Base-by-base conservation (phyloP, 2,888 invertebrate genomes). In the Gari tellinella region DNA sequence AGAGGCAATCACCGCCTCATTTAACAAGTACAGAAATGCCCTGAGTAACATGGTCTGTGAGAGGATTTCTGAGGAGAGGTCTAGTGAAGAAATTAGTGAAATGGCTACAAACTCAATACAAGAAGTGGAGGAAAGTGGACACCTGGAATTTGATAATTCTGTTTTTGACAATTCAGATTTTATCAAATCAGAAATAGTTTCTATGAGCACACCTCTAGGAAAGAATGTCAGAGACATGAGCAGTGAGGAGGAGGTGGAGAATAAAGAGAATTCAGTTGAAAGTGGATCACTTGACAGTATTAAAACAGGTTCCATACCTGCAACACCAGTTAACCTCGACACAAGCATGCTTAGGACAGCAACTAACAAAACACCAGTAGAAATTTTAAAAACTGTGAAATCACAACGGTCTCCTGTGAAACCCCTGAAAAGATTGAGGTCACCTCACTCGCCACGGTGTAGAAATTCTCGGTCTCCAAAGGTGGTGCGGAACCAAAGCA, bases 401-500 rank as follows among this genome's bases (percentile, higher is more conserved):
- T 72, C 77, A 21, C 76, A 80, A 8, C 73, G 85, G 26, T 86
- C 86, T 10, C 88, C 89, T 1, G 65, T 85, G 8, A 89, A 89
- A 60, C 85, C 87, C 10, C 81, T 88, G 19, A 90, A 89, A 63
- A 78, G 89, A 55, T 82, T 89, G 17, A 74, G 75, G n/a, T 86
- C 88, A 10, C 80, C 78, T 15, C 69, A 70, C 25, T 78, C 78
- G 3, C 78, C 78, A 37, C 40, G 73, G 53, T 51, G 60, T 51
- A 61, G 70, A 40, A 17, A 48, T 17, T 38, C 63, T n/a, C 55
- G 66, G 21, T 83, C 85, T 10, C 82, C 83, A 1, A 72, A 74
- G 45, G 41, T 77, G 41, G 58, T 72, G n/a, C 72, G 64, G 37
- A 63, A 57, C 46, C 56, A 63, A 14, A 70, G 76, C 12, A 48